Evolutionary conservation across 2,797 vertebrate species (phyloP), one percentile per base, ranked within the genome.

Genomic region (Antrozous pallidus): DNA sequence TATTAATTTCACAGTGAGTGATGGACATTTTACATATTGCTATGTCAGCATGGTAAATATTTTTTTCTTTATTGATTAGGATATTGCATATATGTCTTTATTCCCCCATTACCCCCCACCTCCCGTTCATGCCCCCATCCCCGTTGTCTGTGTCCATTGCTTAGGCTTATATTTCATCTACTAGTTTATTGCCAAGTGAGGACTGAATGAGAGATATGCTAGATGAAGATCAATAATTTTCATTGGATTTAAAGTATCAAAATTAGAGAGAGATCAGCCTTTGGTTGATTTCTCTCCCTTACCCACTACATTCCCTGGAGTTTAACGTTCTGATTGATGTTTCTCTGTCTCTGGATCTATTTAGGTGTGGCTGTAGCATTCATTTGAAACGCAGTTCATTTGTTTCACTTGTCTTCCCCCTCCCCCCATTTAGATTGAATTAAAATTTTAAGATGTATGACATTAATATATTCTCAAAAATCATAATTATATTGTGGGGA

Each of bases 21-120:
- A 70, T 65, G 65, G 79, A 71, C 31, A 82, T 47, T 94, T 96
- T 79, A 73, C 26, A 31, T 47, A n/a, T 81, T 79, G n/a, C 16
- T 82, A 33, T 71, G 22, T 78, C 61, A 89, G 18, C 88, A 26
- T 75, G 49, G 51, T 74, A 65, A 61, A 42, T 65, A 82, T 74
- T 83, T 71, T 83, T 73, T n/a, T n/a, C n/a, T n/a, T n/a, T n/a
- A n/a, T n/a, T n/a, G n/a, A n/a, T n/a, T n/a, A n/a, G n/a, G n/a
- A n/a, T n/a, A n/a, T n/a, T n/a, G n/a, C n/a, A n/a, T n/a, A n/a
- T n/a, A n/a, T n/a, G n/a, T n/a, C n/a, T n/a, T n/a, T n/a, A n/a
- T n/a, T n/a, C n/a, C n/a, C n/a, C n/a, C n/a, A n/a, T n/a, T n/a
- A n/a, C n/a, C n/a, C n/a, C n/a, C n/a, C n/a, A n/a, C n/a, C n/a